Evolutionary conservation across 1,140 invertebrate species (phyloP).

Genomic region (Saccostrea glomerata): DNA sequence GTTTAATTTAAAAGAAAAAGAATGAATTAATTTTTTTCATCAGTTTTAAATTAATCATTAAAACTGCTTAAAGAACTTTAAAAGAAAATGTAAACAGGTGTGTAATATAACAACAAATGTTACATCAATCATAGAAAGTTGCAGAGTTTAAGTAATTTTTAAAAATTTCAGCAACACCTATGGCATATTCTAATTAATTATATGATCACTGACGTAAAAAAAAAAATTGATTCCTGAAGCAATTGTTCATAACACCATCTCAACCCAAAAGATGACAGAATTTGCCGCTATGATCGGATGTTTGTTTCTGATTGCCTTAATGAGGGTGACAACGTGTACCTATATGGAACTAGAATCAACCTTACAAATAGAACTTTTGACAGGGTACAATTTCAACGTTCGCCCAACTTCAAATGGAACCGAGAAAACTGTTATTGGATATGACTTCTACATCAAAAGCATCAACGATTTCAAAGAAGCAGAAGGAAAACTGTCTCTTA

Average conservation of each 20-base stretch:
- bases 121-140: neutral
- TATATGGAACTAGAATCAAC: neutral
- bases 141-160: neutral
- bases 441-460: neutral
- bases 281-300: too few species aligned
- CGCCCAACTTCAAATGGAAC: neutral
- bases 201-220: neutral
- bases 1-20: too few species aligned
- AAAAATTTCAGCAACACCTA: neutral
- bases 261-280: neutral
- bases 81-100: too few species aligned
- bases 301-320: neutral
- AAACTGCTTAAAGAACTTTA: too few species aligned
- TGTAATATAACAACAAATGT: too few species aligned
- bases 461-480: neutral
- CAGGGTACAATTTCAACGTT: neutral
- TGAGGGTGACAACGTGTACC: neutral
- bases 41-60: too few species aligned
- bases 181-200: neutral
- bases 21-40: too few species aligned
- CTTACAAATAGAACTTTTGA: neutral
- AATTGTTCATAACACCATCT: neutral
- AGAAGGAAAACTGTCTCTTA: neutral
- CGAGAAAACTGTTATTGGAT: constrained; percentile 1
- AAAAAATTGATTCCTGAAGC: neutral